Base-by-base conservation (phyloP, 2,888 invertebrate species). In the Oithona nana region DNA sequence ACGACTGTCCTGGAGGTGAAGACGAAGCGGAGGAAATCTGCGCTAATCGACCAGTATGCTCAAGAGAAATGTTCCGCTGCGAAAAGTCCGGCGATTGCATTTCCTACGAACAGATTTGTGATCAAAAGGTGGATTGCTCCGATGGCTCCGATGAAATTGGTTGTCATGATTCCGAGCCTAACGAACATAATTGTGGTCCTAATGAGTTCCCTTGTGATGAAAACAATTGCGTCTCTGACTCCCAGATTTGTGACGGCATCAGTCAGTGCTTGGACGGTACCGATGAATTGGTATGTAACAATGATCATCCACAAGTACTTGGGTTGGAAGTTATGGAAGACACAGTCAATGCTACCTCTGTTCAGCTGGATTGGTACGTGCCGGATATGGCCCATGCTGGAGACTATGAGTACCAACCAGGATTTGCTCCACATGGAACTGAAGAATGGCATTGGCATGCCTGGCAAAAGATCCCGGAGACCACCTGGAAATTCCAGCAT, bases 161-260 rank as follows among this genome's bases (percentile, higher is more conserved):
- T 3, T 78, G 78, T 63, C 68, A 69, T 20, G 67, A 51, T 51
- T 28, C 20, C 8, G 26, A 28, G 22, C 30, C 11, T 24, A 30
- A 28, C 24, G 39, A 61, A 48, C 49, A n/a, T 1, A 1, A 78
- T 57, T 81, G 81, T 68, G 77, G 76, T 0, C 71, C 72, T 1
- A 70, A 73, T 65, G 81, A 86, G 69, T 86, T 85, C 70, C 75
- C 76, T 13, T 88, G 87, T 70, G 77, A 78, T 52, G 85, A 83
- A 69, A 82, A 83, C 0, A 77, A 81, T 28, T 87, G 86, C 67
- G 83, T 87, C 57, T 77, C 81, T 0, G 71, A 65, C 1, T 66
- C 67, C 11, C 73, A 71, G 72, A 68, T 68, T 52, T 74, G 74
- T 67, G 73, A 74, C 64, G 71, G 70, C 3, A 70, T 71, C 48